phyloP scores from a whole-genome alignment of 1,140 invertebrate species.

The Pollicipes pollicipes region DNA sequence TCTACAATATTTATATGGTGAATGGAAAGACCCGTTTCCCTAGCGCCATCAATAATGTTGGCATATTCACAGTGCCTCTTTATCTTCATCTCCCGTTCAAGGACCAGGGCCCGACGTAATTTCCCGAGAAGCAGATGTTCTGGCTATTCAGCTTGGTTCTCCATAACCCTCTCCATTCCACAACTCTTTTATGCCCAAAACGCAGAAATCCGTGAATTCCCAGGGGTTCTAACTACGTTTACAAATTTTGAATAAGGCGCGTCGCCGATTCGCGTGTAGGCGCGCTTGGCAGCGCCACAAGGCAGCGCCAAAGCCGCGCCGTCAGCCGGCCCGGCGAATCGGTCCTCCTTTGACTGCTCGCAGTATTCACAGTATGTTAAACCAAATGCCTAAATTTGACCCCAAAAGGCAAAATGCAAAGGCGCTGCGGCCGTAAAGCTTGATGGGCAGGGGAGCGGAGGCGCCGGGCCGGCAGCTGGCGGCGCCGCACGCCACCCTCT shows the following conservation, averaged over 20 bases:
- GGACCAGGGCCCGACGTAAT: background rate
- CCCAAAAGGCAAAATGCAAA: background rate
- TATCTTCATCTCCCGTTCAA: background rate
- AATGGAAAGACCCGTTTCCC: too few relatives aligned
- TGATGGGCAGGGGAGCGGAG: too few relatives aligned
- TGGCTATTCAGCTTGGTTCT: background rate
- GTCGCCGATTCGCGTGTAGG: background rate
- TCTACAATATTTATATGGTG: too few relatives aligned
- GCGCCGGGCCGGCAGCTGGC: too few relatives aligned
- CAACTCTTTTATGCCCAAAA: slow-evolving; percentile 1
- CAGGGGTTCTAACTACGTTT: background rate
- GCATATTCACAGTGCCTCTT: background rate
- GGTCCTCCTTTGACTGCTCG: background rate
- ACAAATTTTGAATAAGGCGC: background rate
- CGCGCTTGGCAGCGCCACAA: too few relatives aligned
- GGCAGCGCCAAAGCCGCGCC: background rate
- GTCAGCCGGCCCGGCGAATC: background rate
- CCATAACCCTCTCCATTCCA: background rate
- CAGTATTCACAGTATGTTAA: background rate
- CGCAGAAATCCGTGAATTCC: background rate
- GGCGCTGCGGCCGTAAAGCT: background rate
- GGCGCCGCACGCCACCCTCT: too few relatives aligned
- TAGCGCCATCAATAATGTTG: too few relatives aligned
- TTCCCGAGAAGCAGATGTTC: background rate
- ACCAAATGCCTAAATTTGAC: background rate